Conservation (phyloP, 2,888 invertebrate species). For the Tolmerus cingulatus region DNA sequence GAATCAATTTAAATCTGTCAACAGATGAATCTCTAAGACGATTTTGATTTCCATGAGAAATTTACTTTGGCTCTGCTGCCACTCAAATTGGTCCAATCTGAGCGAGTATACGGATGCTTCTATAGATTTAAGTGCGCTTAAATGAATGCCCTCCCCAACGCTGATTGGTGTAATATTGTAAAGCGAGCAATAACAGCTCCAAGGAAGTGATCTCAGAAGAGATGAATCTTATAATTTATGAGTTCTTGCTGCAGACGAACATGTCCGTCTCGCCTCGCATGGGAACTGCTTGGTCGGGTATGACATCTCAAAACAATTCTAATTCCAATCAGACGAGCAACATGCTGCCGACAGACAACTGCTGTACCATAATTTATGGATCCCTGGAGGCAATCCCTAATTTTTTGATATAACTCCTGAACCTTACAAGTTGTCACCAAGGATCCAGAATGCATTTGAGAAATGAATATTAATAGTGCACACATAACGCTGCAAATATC, state of each 20-base stretch:
- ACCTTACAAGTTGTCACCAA: background rate
- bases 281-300: background rate
- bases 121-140: background rate
- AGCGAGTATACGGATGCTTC: background rate
- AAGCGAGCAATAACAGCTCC: background rate
- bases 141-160: background rate
- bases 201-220: background rate
- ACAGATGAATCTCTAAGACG: slow-evolving; percentile 6
- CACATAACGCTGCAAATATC: background rate
- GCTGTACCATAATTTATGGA: background rate
- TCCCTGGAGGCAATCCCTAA: background rate
- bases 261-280: background rate
- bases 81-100: background rate
- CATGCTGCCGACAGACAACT: background rate
- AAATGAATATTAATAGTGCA: background rate
- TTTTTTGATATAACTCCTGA: background rate
- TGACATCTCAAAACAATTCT: background rate
- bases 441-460: background rate
- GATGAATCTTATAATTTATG: background rate
- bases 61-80: background rate
- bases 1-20: slow-evolving; percentile 2
- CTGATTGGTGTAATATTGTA: background rate
- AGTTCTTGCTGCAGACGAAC: background rate
- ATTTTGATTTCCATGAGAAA: slow-evolving; percentile 11
- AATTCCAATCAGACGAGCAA: background rate